Base-by-base conservation (phyloP, 2,888 invertebrate species). In the Zelleria hepariella region DNA sequence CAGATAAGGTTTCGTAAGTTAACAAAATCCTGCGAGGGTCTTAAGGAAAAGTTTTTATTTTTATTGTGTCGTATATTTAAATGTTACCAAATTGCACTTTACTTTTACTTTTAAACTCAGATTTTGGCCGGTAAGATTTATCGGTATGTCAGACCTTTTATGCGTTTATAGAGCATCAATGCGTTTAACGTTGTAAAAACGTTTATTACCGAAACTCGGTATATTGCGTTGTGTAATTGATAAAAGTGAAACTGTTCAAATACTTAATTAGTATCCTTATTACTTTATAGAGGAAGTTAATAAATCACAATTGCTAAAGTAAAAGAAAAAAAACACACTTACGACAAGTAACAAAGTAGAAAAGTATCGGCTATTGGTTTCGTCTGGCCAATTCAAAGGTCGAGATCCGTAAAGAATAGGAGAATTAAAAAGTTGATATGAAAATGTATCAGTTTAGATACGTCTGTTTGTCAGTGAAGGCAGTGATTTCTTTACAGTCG, bases 401-500 rank as follows among this genome's bases (percentile, higher is more conserved):
- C n/a, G n/a, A n/a, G n/a, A n/a, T n/a, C n/a, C n/a, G n/a, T n/a
- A n/a, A n/a, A n/a, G n/a, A 32, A 0, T 2, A 4, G 32, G 7
- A 32, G 7, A 32, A 32, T 2, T 10, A 7, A 5, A 15, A 42
- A 42, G 15, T 15, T 0, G 2, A 0, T 24, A 42, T 32, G 15
- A 21, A 55, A 32, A 21, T 27, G 42, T 53, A 27, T 7, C 42
- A 10, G 18, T 21, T 8, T 32, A 20, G 4, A 24, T 53, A 20
- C 32, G 53, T 25, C 53, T 24, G 24, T 53, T 24, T 15, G 24
- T 25, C 24, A 7, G 23, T 24, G 23, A 23, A 24, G 10, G n/a
- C 23, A 53, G 25, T 53, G 10, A 58, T 48, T 42, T 52, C 23
- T 60, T 60, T 60, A 58, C 25, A 53, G 21, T 21, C 55, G 48